phyloP scores from a whole-genome alignment of 2,113 vertebrate species.

The Saguinus midas region DNA sequence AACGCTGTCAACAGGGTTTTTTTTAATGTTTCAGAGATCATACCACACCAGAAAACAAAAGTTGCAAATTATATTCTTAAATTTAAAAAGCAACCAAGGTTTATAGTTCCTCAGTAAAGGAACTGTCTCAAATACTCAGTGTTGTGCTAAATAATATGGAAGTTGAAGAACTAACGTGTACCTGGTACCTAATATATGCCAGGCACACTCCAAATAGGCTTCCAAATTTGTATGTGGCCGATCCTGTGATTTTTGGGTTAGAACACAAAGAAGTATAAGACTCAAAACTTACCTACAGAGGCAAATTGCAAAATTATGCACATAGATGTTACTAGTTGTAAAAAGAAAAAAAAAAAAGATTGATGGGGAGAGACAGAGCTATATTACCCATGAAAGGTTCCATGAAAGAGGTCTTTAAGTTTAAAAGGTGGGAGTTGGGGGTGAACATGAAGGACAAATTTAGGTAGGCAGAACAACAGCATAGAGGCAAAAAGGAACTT shows the following conservation, averaged over 20 bases:
- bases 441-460: not conserved
- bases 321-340: not conserved
- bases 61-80: not conserved
- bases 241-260: not conserved
- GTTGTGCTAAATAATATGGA: not conserved
- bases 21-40: conserved; percentile 17
- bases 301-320: not conserved
- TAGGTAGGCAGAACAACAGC: not conserved
- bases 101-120: not conserved
- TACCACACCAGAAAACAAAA: not conserved
- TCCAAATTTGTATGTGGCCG: not conserved
- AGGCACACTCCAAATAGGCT: not conserved
- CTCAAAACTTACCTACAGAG: not conserved
- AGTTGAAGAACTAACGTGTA: not conserved
- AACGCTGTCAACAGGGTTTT: not conserved
- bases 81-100: not conserved
- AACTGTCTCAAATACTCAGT: not conserved
- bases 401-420: not conserved
- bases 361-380: not conserved
- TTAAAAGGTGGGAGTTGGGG: not conserved
- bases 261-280: not conserved
- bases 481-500: not conserved
- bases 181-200: not conserved
- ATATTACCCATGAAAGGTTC: not conserved
- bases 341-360: not conserved